phyloP scores from a whole-genome alignment of 2,113 vertebrate species.

The Nematolebias whitei region DNA sequence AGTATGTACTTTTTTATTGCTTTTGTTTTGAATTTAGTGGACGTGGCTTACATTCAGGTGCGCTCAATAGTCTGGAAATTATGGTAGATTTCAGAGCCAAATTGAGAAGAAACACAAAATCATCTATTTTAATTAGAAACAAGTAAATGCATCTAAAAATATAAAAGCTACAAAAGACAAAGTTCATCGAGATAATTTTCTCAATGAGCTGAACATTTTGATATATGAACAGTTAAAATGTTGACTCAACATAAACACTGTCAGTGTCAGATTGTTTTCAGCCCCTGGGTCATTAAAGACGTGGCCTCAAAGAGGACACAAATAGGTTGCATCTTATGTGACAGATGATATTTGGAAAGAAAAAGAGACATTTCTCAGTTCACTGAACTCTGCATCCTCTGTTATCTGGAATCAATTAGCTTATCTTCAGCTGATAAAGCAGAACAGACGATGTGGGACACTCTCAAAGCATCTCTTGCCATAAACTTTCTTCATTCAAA shows the following conservation, averaged over 20 bases:
- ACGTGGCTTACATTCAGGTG: too few species aligned
- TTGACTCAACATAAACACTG: too few species aligned
- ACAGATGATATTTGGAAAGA: constrained; percentile 9
- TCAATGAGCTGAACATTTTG: too few species aligned
- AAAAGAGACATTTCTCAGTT: constrained; percentile 20
- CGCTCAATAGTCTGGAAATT: too few species aligned
- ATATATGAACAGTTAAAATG: too few species aligned
- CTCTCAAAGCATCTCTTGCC: constrained; percentile 44
- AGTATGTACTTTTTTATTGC: too few species aligned
- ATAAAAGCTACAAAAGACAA: not conserved
- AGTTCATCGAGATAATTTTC: not conserved
- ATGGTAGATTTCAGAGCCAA: too few species aligned
- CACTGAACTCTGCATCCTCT: constrained; percentile 23
- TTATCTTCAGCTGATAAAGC: constrained; percentile 42
- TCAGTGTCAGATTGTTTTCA: constrained; percentile 12
- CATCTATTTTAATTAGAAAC: too few species aligned
- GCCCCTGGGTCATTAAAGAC: not conserved
- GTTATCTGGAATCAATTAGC: constrained; percentile 62
- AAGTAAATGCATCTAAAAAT: too few species aligned
- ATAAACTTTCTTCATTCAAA: constrained; percentile 17
- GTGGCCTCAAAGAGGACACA: constrained; percentile 9
- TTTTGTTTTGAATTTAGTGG: too few species aligned
- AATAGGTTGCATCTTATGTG: constrained; percentile 16
- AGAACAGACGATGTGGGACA: constrained; percentile 40
- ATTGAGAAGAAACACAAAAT: too few species aligned